Base-by-base conservation (phyloP, 2,888 invertebrate genomes). In the Leptinotarsa juncta region DNA sequence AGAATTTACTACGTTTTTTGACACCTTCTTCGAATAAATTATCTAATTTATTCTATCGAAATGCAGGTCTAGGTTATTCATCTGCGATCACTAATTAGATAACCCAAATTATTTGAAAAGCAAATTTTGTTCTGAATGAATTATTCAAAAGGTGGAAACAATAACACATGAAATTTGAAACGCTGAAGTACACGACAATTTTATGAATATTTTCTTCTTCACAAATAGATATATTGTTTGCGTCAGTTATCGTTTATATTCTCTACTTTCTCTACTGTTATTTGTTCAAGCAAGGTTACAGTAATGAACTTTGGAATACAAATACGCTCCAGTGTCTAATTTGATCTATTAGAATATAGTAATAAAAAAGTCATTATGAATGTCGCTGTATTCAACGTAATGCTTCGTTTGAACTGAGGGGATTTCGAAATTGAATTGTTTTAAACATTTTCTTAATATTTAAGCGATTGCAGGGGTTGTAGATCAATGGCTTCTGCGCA, bases 231-330 rank as follows among this genome's bases (percentile, higher is more conserved):
- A 53, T 10, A 53, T 18, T 3, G 53, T 18, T 18, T 53, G 18
- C n/a, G 53, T 23, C 15, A 4, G 23, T 23, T 57, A 57, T 57
- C 26, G 23, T 57, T 15, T 51, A 53, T 15, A 20, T 20, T 53
- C 53, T 5, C 15, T 66, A 68, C 68, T 68, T 68, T 68, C 68
- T 68, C 68, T 68, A 55, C 23, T 57, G 14, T 55, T 55, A 55
- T 68, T 42, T 55, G 53, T 55, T 55, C 53, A 67, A 26, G 32
- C 68, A 68, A 68, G 68, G 68, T 55, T 68, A 42, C 23, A 18
- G 4, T 48, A 67, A 32, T 68, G 53, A 68, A 53, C 68, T 68
- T 68, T 68, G 68, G 23, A 67, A 48, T 57, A 23, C 15, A 57
- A 23, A 57, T 57, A 57, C 57, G 57, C 57, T 57, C 57, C 57